A percentile compares a stretch with the other conserved stretches of the same genome.
These are phyloP conservation scores for Clarias batrachus DNA, from an alignment of 2,113 vertebrate genomes.

Conservation along the genomic window DNA sequence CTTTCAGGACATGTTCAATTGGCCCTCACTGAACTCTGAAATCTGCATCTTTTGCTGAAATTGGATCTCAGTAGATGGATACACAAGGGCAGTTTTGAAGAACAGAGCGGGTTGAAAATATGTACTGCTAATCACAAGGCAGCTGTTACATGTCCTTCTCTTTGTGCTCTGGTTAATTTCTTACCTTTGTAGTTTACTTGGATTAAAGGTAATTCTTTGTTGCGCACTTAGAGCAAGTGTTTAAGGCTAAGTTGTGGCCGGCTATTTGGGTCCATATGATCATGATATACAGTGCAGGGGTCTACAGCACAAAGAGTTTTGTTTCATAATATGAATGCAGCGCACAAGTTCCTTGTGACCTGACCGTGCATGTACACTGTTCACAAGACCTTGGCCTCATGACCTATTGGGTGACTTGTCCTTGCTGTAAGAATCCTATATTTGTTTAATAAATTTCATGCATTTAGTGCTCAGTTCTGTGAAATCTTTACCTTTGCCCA, in stretches of 20 bases:
- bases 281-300: not conserved
- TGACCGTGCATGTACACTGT: not conserved
- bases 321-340: not conserved
- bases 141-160: not conserved
- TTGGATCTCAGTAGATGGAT: not conserved
- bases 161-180: not conserved
- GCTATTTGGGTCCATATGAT: not conserved
- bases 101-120: not conserved
- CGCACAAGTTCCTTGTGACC: not conserved
- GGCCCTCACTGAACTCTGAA: slow-evolving; percentile 12
- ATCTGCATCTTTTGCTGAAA: slow-evolving; percentile 24
- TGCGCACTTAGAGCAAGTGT: not conserved
- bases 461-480: not conserved
- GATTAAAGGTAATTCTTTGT: not conserved
- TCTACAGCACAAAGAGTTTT: not conserved
- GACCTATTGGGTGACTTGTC: not conserved
- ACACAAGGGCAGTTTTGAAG: not conserved
- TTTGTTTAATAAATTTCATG: not conserved
- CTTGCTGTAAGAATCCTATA: not conserved
- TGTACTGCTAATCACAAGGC: not conserved
- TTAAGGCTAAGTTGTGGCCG: not conserved
- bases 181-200: not conserved
- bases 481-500: not conserved
- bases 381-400: not conserved
- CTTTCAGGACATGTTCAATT: slow-evolving; percentile 27